Evolutionary conservation across 2,888 invertebrate species (phyloP), one percentile per base, ranked within the genome.

Genomic region (Coelopa pilipes): DNA sequence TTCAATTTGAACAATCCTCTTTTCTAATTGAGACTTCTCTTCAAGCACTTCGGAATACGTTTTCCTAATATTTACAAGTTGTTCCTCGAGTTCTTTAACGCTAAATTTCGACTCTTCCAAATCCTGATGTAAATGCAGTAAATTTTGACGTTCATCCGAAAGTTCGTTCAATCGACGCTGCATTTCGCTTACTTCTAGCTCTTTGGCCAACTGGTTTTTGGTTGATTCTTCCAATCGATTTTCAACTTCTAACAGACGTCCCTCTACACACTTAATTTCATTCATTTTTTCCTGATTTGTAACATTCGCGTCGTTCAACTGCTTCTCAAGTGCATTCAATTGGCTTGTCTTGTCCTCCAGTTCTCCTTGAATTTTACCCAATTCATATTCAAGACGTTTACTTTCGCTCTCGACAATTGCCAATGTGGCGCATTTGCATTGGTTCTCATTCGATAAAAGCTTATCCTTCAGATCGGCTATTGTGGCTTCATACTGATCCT

Each of bases 401-500:
- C 15, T 19, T n/a, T 66, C 21, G 5, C 19, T 4, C 47, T 69
- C 46, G 45, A 15, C 15, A 24, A 45, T 34, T 1, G 57, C 55
- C n/a, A 45, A 15, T 17, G 10, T n/a, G 10, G 13, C 19, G 1
- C 57, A 57, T 17, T 24, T 68, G 24, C 34, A 68, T 17, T n/a
- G n/a, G 1, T 34, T 5, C n/a, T 15, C 62, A 10, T 13, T 12
- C 53, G 13, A 57, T 34, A 7, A 34, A 11, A 75, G 45, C 63
- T 78, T 57, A n/a, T 73, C 57, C 19, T 79, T 57, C 7, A 83
- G 49, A 0, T 66, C 60, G 12, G 74, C 24, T n/a, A 82, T 69
- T 1, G 13, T 75, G 5, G 7, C 21, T 49, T 82, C 80, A 68
- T 82, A 83, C 68, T 45, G 34, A 0, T 75, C 75, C 21, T 68